Percentiles rank a stretch among this genome's conserved stretches.
These are phyloP conservation scores for Corbicula japonica DNA, from an alignment of 2,888 invertebrate species.

Conservation along the genomic window DNA sequence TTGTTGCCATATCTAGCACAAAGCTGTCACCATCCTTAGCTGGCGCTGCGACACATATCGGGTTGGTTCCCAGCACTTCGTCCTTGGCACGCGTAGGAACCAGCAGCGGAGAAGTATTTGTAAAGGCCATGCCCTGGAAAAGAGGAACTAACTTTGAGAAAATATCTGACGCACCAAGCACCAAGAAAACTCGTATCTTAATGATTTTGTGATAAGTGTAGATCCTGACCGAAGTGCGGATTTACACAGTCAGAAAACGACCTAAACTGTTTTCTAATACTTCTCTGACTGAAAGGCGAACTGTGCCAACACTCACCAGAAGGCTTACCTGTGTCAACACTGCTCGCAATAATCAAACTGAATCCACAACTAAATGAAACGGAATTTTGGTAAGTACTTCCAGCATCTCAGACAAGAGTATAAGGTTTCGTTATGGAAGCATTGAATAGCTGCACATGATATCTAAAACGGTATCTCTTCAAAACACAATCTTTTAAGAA, in stretches of 20 bases:
- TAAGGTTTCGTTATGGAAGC: too few species aligned
- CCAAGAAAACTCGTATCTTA: neutral
- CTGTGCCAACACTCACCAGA: too few species aligned
- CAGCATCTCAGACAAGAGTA: too few species aligned
- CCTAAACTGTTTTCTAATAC: too few species aligned
- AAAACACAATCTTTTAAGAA: neutral
- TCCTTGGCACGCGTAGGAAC: slow-evolving; percentile 93
- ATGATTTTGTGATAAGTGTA: neutral
- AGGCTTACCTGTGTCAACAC: too few species aligned
- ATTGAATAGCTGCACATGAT: too few species aligned
- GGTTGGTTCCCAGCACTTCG: slow-evolving; percentile 92
- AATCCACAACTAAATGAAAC: neutral
- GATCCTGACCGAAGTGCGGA: too few species aligned
- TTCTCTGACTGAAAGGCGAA: too few species aligned
- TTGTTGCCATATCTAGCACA: slow-evolving; percentile 97
- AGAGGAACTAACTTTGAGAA: slow-evolving; percentile 5
- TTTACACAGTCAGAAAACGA: too few species aligned
- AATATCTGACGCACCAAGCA: neutral
- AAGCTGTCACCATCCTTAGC: slow-evolving; percentile 91
- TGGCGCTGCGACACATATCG: slow-evolving; percentile 92
- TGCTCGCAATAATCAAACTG: neutral
- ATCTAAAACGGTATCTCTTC: too few species aligned
- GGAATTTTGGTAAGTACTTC: neutral
- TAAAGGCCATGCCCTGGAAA: slow-evolving; percentile 89
- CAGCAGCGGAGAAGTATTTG: slow-evolving; percentile 96